These are phyloP conservation scores for Fregata magnificens DNA, from an alignment of 2,113 vertebrate genomes.

Conservation along the genomic window DNA sequence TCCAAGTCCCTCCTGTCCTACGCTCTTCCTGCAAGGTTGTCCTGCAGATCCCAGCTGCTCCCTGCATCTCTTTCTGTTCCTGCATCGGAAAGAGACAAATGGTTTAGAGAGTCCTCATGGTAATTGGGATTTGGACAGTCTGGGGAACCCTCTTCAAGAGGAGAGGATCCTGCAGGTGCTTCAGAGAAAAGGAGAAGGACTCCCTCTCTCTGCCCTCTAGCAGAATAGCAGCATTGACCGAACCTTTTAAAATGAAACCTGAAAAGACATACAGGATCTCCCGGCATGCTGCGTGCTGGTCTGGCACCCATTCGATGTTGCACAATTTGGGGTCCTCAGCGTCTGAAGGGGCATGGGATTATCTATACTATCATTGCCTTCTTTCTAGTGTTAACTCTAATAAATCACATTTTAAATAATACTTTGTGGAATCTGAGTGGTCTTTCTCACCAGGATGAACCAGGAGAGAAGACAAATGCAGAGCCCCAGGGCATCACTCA, in stretches of 20 bases:
- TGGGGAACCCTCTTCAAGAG: neutral
- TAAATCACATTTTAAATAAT: neutral
- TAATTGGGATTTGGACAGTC: neutral
- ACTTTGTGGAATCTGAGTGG: neutral
- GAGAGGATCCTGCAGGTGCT: neutral
- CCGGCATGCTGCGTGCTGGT: neutral
- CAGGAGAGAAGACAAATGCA: neutral
- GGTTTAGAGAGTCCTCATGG: neutral
- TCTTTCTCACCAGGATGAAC: neutral
- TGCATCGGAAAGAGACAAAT: neutral
- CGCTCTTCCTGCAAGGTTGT: neutral
- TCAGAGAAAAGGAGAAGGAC: conserved; percentile 1
- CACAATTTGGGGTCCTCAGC: neutral
- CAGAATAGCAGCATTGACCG: neutral
- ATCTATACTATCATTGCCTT: neutral
- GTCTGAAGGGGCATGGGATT: neutral
- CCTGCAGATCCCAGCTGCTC: neutral
- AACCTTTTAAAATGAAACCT: neutral
- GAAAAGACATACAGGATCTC: rapidly evolving
- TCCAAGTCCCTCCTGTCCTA: neutral
- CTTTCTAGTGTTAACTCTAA: too few relatives aligned
- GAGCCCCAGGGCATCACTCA: neutral
- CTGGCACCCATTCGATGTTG: rapidly evolving
- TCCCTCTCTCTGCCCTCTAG: conserved; percentile 23
- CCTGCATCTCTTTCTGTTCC: neutral